phyloP scores from a whole-genome alignment of 2,113 vertebrate species.

The Nycticebus coucang region DNA sequence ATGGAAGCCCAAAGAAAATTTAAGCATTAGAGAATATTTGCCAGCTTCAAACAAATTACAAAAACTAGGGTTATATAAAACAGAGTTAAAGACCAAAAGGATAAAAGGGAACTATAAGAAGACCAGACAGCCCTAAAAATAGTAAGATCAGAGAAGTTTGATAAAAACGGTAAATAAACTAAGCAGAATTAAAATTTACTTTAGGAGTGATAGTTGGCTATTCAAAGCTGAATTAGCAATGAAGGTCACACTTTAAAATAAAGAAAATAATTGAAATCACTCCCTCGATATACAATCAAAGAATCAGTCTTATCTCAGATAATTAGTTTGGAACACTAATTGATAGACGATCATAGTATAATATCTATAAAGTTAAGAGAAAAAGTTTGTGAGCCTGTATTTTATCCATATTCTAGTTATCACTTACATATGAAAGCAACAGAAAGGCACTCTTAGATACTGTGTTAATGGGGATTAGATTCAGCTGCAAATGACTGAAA shows the following conservation, averaged over 20 bases:
- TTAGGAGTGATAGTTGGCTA: neutral
- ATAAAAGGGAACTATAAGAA: neutral
- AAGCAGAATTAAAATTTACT: constrained; percentile 36
- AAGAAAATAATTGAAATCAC: constrained; percentile 16
- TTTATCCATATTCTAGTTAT: neutral
- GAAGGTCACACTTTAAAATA: neutral
- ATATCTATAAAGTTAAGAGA: neutral
- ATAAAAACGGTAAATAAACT: neutral
- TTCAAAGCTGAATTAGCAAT: neutral
- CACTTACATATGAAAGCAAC: neutral
- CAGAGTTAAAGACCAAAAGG: neutral
- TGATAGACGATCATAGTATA: neutral
- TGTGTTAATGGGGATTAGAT: neutral
- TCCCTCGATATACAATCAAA: neutral
- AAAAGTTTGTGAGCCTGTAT: neutral
- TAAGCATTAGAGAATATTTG: neutral
- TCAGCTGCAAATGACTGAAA: neutral
- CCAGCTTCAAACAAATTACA: neutral
- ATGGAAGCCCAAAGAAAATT: neutral
- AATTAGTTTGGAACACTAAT: neutral
- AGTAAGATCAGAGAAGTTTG: neutral
- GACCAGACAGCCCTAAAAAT: neutral
- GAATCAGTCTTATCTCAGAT: neutral
- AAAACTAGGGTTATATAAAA: neutral
- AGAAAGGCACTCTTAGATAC: neutral